Conservation (phyloP, 2,113 vertebrate genomes). For the Carollia perspicillata region DNA sequence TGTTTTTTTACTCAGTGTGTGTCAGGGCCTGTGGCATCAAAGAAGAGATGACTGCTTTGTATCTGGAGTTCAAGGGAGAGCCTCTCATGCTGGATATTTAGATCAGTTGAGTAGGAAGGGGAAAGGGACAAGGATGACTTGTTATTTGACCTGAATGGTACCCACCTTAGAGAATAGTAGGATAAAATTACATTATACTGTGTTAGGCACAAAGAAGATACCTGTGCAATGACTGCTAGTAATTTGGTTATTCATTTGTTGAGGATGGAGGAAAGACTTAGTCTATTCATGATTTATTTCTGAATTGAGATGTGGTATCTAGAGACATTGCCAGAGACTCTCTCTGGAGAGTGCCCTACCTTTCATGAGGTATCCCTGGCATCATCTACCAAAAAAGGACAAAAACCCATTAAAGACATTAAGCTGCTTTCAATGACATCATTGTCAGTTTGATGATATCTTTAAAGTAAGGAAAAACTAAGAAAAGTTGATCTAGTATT, state of each 20-base stretch:
- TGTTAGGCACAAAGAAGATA: background rate
- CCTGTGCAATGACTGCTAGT: background rate
- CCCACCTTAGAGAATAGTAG: background rate
- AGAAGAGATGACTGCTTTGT: background rate
- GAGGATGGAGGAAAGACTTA: background rate
- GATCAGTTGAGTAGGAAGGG: background rate
- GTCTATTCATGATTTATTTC: background rate
- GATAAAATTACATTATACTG: background rate
- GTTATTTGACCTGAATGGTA: background rate
- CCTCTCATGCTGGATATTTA: background rate
- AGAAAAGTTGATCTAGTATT: background rate
- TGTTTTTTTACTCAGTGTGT: background rate
- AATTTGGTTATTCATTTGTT: background rate
- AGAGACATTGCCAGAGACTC: background rate
- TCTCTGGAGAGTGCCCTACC: fast-evolving
- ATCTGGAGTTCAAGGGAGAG: background rate
- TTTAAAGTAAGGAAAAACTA: background rate
- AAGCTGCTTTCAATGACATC: background rate
- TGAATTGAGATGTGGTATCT: background rate
- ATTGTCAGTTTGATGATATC: background rate
- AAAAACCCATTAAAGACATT: background rate
- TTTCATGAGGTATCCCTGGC: background rate
- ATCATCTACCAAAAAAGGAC: background rate
- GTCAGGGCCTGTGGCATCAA: background rate
- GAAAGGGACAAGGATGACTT: background rate